These are phyloP conservation scores for Polyodon spathula DNA, from an alignment of 2,113 vertebrate species.

Conservation along the genomic window DNA sequence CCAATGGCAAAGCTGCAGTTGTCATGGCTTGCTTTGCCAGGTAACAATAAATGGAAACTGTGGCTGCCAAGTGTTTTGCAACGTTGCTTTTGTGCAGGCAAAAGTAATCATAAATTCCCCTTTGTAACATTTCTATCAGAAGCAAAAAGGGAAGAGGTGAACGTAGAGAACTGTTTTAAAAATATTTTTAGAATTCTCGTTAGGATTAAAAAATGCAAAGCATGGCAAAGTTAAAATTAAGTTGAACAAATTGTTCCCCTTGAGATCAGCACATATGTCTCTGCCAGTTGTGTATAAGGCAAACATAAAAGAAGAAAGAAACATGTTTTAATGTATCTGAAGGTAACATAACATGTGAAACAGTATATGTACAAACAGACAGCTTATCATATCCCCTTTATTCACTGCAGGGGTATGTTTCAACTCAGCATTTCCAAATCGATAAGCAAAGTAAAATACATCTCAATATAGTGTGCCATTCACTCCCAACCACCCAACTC, in stretches of 20 bases:
- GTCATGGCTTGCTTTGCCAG: constrained; percentile 47
- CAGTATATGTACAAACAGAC: too few relatives aligned
- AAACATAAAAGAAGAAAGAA: not conserved
- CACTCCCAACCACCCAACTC: too few relatives aligned
- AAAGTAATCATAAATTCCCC: constrained; percentile 57
- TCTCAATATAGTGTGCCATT: not conserved
- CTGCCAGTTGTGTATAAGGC: constrained; percentile 37
- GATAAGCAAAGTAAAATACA: not conserved
- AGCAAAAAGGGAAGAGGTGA: constrained; percentile 70
- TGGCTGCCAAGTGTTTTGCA: constrained; percentile 43
- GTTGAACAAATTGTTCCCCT: constrained; percentile 33
- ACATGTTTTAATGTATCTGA: not conserved
- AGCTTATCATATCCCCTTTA: too few relatives aligned
- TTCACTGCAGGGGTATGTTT: not conserved
- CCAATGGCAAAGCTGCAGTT: constrained; percentile 56
- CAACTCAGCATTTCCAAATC: not conserved
- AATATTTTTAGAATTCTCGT: constrained; percentile 44
- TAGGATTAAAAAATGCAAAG: constrained; percentile 47
- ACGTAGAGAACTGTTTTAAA: constrained; percentile 40
- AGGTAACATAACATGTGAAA: too few relatives aligned
- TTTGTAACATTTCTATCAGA: constrained; percentile 60
- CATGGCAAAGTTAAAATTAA: constrained; percentile 40
- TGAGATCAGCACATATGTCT: constrained; percentile 21
- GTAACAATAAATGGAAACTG: constrained; percentile 61
- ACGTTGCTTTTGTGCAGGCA: constrained; percentile 48